Percentiles rank a stretch among this genome's conserved stretches.
Conservation (phyloP, 1,140 invertebrate genomes). For the Eriosoma lanigerum region DNA sequence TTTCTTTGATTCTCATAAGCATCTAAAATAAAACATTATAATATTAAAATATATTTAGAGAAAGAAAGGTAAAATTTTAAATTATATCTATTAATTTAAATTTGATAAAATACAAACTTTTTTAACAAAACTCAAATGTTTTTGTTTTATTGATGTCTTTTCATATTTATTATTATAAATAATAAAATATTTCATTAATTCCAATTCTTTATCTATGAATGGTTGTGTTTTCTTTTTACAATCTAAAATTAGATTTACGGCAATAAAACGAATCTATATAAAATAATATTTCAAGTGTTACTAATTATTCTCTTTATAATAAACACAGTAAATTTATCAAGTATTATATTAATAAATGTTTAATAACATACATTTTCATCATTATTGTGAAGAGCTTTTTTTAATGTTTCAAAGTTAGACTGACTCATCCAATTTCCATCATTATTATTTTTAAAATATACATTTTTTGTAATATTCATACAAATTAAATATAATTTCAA, state of each 20-base stretch:
- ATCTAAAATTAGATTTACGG: slow-evolving; percentile 26
- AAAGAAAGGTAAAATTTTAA: slow-evolving; percentile 54
- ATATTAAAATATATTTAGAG: slow-evolving; percentile 53
- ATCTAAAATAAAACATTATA: slow-evolving; percentile 55
- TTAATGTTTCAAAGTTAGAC: neutral
- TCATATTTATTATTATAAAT: slow-evolving; percentile 73
- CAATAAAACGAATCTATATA: slow-evolving; percentile 20
- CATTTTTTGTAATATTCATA: slow-evolving; percentile 26
- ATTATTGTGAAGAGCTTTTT: slow-evolving; percentile 41
- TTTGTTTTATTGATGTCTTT: slow-evolving; percentile 65
- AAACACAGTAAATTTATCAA: neutral
- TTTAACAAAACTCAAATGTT: slow-evolving; percentile 65
- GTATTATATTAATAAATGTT: neutral
- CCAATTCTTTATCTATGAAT: slow-evolving; percentile 17
- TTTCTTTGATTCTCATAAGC: slow-evolving; percentile 56
- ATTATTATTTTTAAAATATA: neutral
- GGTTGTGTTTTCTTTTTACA: slow-evolving; percentile 44
- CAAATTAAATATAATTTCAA: slow-evolving; percentile 42
- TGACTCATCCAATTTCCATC: slow-evolving; percentile 11
- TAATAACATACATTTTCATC: slow-evolving; percentile 15
- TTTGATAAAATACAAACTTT: slow-evolving; percentile 61
- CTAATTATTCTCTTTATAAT: neutral
- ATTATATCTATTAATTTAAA: slow-evolving; percentile 50
- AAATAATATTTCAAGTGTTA: neutral
- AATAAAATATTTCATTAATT: slow-evolving; percentile 61